phyloP scores from a whole-genome alignment of 2,888 invertebrate genomes.

The Oxytorus armatus region DNA sequence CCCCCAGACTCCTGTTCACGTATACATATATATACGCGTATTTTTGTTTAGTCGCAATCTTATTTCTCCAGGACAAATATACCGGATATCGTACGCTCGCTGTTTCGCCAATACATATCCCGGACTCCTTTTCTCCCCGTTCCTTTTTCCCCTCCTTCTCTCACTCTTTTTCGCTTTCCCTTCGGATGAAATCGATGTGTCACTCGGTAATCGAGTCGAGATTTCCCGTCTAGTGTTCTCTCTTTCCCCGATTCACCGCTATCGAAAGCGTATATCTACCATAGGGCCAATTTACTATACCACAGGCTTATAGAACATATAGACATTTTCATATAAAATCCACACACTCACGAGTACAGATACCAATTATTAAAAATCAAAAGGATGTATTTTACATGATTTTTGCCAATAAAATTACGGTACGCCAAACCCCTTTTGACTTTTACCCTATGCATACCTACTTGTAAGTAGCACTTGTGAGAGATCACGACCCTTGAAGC shows the following conservation, averaged over 20 bases:
- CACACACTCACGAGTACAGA: not conserved
- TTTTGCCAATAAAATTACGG: not conserved
- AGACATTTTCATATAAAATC: no score
- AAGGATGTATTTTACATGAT: not conserved
- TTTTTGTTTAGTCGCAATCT: slow-evolving; percentile 36
- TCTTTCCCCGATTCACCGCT: slow-evolving; percentile 41
- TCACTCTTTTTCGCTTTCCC: slow-evolving; percentile 18
- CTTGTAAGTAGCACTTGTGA: not conserved
- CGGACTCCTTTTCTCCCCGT: slow-evolving; percentile 7
- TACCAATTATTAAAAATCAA: not conserved
- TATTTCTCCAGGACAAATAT: slow-evolving; percentile 11
- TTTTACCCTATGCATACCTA: not conserved
- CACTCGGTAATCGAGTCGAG: slow-evolving; percentile 59
- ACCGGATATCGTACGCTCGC: slow-evolving; percentile 5
- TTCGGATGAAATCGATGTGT: slow-evolving; percentile 54
- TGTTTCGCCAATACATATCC: slow-evolving; percentile 28
- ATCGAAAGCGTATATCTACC: slow-evolving; percentile 28
- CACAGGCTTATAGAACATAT: not conserved
- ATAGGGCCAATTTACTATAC: not conserved
- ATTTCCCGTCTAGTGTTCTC: slow-evolving; percentile 45
- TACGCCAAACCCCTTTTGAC: not conserved
- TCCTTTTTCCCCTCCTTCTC: slow-evolving; percentile 5
- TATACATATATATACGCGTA: not conserved
- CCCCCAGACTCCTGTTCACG: no score
- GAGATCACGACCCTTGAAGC: not conserved